Base-by-base conservation (phyloP, 2,888 invertebrate genomes). In the Phyllotreta striolata region DNA sequence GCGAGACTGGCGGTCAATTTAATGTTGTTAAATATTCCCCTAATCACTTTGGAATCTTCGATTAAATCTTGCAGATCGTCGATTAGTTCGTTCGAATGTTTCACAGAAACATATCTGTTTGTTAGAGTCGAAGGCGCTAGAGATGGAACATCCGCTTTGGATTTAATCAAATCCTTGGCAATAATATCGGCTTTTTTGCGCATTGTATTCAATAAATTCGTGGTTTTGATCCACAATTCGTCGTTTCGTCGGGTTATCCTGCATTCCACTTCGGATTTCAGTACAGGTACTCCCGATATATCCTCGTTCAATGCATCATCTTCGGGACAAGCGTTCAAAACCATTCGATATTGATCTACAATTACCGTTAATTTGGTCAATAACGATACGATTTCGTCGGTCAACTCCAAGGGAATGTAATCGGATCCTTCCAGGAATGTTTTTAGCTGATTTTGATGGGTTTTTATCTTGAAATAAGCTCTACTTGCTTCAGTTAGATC, bases 301-400 rank as follows among this genome's bases (percentile, higher is more conserved):
- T 77, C 77, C n/a, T 75, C 54, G 6, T 69, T 73, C 14, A 78
- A 67, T 43, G 70, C 69, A 13, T 70, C 71, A 67, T 83, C 79
- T 6, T 75, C 74, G 0, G 91, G 89, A 62, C 86, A 86, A 65
- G 87, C 87, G 72, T 88, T 85, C 0, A 94, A 76, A 13, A 93
- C 81, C 1, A 91, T 78, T 62, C 83, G 80, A 72, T 90, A 88
- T 76, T 95, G 93, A 68, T 89, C 87, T 24, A 92, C 80, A 7
- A 88, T 82, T 61, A 87, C 82, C 41, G 83, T 79, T 6, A 83
- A 75, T 58, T 85, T 83, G 1, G 84, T 83, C 63, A 87, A 81
- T 57, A 86, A 79, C 52, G 84, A 81, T 41, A 80, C 83, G 0
- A 89, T 76, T 7, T 80, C 77, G 3, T 81, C 74, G 1, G 84